Evolutionary conservation across 2,797 vertebrate genomes (phyloP).

Genomic region (Synanceia verrucosa): DNA sequence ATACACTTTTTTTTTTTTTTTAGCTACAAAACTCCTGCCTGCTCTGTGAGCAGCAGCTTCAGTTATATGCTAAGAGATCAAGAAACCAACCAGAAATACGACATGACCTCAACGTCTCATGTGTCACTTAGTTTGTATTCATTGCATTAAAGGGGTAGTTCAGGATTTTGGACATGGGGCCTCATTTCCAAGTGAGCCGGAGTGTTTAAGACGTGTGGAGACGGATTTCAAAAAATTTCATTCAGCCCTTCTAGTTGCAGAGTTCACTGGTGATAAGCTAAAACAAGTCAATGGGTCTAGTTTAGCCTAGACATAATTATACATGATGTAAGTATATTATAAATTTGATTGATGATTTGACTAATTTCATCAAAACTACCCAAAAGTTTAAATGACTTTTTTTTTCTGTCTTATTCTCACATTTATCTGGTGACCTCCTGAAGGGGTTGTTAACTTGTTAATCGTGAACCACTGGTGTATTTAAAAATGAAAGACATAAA

Average conservation of each 20-base stretch:
- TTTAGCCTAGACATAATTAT: too few species aligned
- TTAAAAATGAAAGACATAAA: neutral
- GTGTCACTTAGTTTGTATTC: neutral
- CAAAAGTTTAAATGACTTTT: neutral
- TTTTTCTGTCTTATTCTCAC: too few species aligned
- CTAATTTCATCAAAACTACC: too few species aligned
- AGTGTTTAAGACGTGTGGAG: too few species aligned
- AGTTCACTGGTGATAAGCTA: too few species aligned
- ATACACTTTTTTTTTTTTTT: too few species aligned
- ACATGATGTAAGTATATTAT: neutral
- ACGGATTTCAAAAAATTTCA: too few species aligned
- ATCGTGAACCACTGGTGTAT: neutral
- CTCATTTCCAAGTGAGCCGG: too few species aligned
- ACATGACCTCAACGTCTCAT: neutral
- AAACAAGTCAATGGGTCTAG: too few species aligned
- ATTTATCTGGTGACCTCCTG: neutral
- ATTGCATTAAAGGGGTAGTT: conserved; percentile 1
- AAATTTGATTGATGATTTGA: neutral
- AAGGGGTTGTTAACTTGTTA: neutral
- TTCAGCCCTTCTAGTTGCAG: too few species aligned
- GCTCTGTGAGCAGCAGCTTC: neutral
- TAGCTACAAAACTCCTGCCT: neutral
- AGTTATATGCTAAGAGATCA: neutral
- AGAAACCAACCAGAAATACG: neutral
- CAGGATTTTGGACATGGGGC: too few species aligned